Percentiles rank a stretch among this genome's conserved stretches.
These are phyloP conservation scores for Sparidentex hasta DNA, from an alignment of 2,797 vertebrate genomes.

Conservation along the genomic window DNA sequence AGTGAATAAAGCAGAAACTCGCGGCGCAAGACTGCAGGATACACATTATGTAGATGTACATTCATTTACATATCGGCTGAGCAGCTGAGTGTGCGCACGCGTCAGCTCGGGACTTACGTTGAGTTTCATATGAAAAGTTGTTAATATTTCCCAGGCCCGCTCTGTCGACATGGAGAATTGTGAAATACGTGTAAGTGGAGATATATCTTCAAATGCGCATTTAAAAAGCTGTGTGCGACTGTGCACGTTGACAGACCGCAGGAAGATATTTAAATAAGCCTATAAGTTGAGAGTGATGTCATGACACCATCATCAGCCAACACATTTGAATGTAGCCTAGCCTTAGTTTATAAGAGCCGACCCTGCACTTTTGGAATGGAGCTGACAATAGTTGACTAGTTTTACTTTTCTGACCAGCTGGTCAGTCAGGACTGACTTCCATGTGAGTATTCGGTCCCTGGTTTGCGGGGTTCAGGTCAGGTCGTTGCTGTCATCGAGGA, in stretches of 20 bases:
- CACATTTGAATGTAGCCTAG: slow-evolving; percentile 77
- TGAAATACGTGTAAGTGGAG: rapidly evolving
- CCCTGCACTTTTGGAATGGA: slow-evolving; percentile 39
- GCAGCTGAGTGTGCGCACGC: not conserved
- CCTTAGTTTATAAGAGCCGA: slow-evolving; percentile 76
- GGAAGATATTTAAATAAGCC: slow-evolving; percentile 80
- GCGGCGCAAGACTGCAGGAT: not conserved
- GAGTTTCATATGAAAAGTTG: slow-evolving; percentile 1
- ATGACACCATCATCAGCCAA: slow-evolving; percentile 76
- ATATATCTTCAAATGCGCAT: not conserved
- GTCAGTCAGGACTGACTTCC: slow-evolving; percentile 23
- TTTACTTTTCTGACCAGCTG: slow-evolving; percentile 27
- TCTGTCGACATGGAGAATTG: too few species aligned
- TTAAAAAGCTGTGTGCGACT: not conserved
- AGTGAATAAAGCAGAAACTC: rapidly evolving
- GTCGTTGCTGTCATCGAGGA: not conserved
- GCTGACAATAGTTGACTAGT: slow-evolving; percentile 41
- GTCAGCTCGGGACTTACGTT: not conserved
- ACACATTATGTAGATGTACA: too few species aligned
- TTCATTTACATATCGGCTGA: not conserved
- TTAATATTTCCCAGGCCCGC: too few species aligned
- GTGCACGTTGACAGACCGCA: slow-evolving; percentile 24
- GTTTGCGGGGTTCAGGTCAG: not conserved
- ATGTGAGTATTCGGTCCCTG: slow-evolving; percentile 44
- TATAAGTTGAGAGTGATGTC: slow-evolving; percentile 81